Percentiles rank a stretch among this genome's conserved stretches.
These are phyloP conservation scores for Dermolepida albohirtum DNA, from an alignment of 2,888 invertebrate species.

Conservation along the genomic window DNA sequence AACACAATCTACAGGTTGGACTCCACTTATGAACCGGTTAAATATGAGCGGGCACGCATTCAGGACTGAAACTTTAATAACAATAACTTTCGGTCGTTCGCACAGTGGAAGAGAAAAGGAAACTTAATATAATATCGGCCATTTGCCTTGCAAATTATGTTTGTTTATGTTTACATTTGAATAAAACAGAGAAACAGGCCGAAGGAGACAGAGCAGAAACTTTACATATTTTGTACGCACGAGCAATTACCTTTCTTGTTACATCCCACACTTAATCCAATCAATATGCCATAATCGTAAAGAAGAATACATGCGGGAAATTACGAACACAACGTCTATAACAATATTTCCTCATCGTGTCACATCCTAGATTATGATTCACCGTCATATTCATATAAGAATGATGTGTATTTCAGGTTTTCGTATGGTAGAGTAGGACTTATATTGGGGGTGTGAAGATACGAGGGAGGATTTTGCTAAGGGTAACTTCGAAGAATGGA, in stretches of 20 bases:
- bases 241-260: conserved; percentile 25
- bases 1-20: conserved; percentile 37
- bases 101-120: conserved; percentile 24
- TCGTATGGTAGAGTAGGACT: conserved; percentile 12
- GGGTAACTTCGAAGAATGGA: conserved; percentile 24
- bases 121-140: conserved; percentile 23
- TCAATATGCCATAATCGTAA: conserved; percentile 41
- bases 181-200: background rate
- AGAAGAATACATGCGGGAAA: conserved; percentile 30
- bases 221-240: conserved; percentile 21
- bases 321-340: conserved; percentile 46
- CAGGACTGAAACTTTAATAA: conserved; percentile 29
- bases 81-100: conserved; percentile 33
- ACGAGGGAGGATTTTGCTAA: conserved; percentile 32
- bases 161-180: conserved; percentile 31
- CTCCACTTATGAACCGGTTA: conserved; percentile 33
- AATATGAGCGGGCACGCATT: conserved; percentile 16
- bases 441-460: conserved; percentile 35
- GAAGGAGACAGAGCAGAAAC: conserved; percentile 7
- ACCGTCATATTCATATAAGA: conserved; percentile 59
- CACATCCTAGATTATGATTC: conserved; percentile 59
- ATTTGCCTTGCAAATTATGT: conserved; percentile 38
- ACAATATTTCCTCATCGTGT: conserved; percentile 60
- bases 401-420: conserved; percentile 50
- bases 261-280: conserved; percentile 37